These are phyloP conservation scores for Anguilla rostrata DNA, from an alignment of 2,113 vertebrate genomes.

Conservation along the genomic window DNA sequence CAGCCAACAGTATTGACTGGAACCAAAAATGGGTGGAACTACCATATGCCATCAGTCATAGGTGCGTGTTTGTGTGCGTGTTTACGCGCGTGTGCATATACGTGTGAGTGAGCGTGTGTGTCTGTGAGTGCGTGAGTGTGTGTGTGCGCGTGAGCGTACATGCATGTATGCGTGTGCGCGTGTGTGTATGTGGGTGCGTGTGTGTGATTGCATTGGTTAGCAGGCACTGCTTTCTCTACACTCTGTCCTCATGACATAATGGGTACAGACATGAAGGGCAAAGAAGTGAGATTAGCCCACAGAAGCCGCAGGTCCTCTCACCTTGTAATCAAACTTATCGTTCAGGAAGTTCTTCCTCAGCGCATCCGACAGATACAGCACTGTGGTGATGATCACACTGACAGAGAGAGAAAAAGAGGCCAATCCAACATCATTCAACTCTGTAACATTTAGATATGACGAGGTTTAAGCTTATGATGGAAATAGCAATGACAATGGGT, in stretches of 20 bases:
- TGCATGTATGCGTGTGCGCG: too few species aligned
- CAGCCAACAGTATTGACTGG: not conserved
- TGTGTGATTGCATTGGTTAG: not conserved
- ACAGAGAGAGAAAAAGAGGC: constrained; percentile 38
- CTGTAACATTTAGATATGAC: not conserved
- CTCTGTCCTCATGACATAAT: not conserved
- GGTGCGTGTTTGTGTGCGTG: too few species aligned
- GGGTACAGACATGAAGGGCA: not conserved
- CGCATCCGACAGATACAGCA: constrained; percentile 95
- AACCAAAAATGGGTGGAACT: not conserved
- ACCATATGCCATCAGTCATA: not conserved
- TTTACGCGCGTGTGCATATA: too few species aligned
- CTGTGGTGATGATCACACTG: constrained; percentile 97
- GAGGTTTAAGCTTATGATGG: not conserved
- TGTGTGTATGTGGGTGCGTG: too few species aligned
- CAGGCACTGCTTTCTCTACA: too few species aligned
- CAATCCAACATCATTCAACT: not conserved
- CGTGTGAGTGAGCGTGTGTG: too few species aligned
- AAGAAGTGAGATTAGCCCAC: not conserved
- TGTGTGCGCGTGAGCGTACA: too few species aligned
- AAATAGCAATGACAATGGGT: too few species aligned
- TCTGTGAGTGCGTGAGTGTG: not conserved
- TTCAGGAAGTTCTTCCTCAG: constrained; percentile 96
- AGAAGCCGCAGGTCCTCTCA: constrained; percentile 40
- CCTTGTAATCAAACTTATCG: constrained; percentile 97